Base-by-base conservation (phyloP, 2,888 invertebrate species). In the Micropterix aruncella region DNA sequence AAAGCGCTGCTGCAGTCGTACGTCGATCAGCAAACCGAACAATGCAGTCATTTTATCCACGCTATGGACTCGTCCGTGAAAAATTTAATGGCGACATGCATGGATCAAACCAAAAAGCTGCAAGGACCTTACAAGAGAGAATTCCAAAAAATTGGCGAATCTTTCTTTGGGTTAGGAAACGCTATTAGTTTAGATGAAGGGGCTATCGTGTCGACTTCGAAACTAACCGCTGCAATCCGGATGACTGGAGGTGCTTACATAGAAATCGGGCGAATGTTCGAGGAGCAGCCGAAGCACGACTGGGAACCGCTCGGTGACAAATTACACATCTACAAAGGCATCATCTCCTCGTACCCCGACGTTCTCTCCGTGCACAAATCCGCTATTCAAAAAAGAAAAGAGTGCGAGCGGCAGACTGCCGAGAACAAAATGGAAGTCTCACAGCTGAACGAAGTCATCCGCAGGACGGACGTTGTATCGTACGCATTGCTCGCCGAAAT, bases 401-500 rank as follows among this genome's bases (percentile, higher is more conserved):
- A 96, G 55, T 91, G 90, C 59, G 88, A 91, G 58, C 80, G 83
- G 54, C 66, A 84, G 54, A 80, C 74, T 2, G 73, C 77, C 27
- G 92, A 92, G 57, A 82, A 85, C 52, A 90, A 88, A 66, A 83
- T 92, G 79, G 82, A 82, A 53, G 78, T 83, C 47, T 76, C 77
- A 15, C 88, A 91, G 57, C 69, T 91, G 49, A 80, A 82, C 50
- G 87, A 86, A 57, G 83, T 94, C 9, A 72, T 83, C 49, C 77
- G 83, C 52, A 76, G 93, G 54, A 88, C 91, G 1, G 95, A 97
- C 62, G 80, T 91, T 14, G 83, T 96, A 56, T 91, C 94, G 1
- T 95, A 94, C 60, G 83, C 92, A 2, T 78, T 93, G 48, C 77
- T 96, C 60, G 94, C 96, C 44, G 97, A 99, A 73, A 82, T 96